Evolutionary conservation across 2,113 vertebrate species (phyloP), one percentile per base, ranked within the genome.

Genomic region (Donacobius atricapilla): DNA sequence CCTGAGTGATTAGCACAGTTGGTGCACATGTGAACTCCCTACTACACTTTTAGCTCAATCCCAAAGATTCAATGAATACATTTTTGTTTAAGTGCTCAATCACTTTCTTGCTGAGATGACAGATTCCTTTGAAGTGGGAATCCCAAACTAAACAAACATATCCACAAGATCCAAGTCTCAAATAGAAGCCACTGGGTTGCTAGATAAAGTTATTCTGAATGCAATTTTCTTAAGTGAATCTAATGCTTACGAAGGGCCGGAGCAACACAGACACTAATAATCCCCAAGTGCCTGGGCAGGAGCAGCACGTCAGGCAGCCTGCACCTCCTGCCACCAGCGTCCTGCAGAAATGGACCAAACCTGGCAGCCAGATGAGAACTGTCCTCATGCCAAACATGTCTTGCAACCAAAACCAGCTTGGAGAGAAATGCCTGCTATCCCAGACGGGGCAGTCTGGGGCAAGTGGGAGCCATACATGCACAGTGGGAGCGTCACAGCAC

Each of bases 41-140:
- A 61, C 10, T 19, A 54, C 76, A 80, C 58, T 93, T 93, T 77
- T 82, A 78, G 57, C 51, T 91, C 92, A 90, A 64, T 93, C 72
- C 92, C 71, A 79, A 87, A 92, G 69, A 92, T 84, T 86, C 75
- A 95, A 78, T 83, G 81, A 95, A 96, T 93, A 93, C 23, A 61
- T 81, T 90, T 82, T 79, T 93, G 94, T 88, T 93, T 91, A 93
- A 96, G 83, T 89, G 61, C 50, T 94, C 66, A 95, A 83, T 81
- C 70, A 28, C 64, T 81, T 93, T 96, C 83, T 91, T 90, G 92
- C 94, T 95, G 96, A 94, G 87, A 94, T 72, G 82, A 95, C 86
- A 75, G 90, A 96, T 94, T 87, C 89, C 84, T 95, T 82, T 87
- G 87, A 96, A 95, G 81, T 87, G 80, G 89, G 60, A 86, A 61